Percentiles rank a stretch among this genome's conserved stretches.
These are phyloP conservation scores for Strix occidentalis DNA, from an alignment of 2,797 vertebrate species.

Conservation along the genomic window DNA sequence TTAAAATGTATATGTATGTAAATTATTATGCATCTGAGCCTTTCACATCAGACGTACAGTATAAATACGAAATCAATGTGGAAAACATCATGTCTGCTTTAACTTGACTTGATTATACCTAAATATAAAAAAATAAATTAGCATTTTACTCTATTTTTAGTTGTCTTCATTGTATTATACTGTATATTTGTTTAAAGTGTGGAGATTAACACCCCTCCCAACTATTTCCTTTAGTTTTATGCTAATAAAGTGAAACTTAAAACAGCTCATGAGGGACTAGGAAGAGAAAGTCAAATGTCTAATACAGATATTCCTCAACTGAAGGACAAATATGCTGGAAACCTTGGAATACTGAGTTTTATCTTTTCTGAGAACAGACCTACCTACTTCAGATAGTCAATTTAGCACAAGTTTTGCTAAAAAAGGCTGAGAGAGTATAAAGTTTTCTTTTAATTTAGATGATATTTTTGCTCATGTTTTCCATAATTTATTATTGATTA, in stretches of 20 bases:
- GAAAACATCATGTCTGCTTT: slow-evolving; percentile 74
- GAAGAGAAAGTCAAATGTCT: background rate
- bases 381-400: background rate
- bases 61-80: slow-evolving; percentile 78
- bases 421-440: background rate
- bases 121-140: slow-evolving; percentile 81
- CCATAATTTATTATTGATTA: slow-evolving; percentile 70
- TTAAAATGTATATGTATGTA: slow-evolving; percentile 85
- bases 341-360: background rate
- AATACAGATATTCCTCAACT: background rate
- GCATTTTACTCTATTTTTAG: slow-evolving; percentile 77
- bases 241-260: slow-evolving; percentile 31
- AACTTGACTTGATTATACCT: slow-evolving; percentile 79
- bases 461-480: slow-evolving; percentile 43
- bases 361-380: background rate
- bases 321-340: background rate
- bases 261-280: background rate
- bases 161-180: slow-evolving; percentile 75
- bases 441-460: slow-evolving; percentile 58
- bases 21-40: slow-evolving; percentile 77
- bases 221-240: slow-evolving; percentile 35
- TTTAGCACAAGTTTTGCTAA: background rate
- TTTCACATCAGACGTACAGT: slow-evolving; percentile 73
- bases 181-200: slow-evolving; percentile 67
- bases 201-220: slow-evolving; percentile 52